phyloP scores from a whole-genome alignment of 2,888 invertebrate species.

The Phorcus lineatus region DNA sequence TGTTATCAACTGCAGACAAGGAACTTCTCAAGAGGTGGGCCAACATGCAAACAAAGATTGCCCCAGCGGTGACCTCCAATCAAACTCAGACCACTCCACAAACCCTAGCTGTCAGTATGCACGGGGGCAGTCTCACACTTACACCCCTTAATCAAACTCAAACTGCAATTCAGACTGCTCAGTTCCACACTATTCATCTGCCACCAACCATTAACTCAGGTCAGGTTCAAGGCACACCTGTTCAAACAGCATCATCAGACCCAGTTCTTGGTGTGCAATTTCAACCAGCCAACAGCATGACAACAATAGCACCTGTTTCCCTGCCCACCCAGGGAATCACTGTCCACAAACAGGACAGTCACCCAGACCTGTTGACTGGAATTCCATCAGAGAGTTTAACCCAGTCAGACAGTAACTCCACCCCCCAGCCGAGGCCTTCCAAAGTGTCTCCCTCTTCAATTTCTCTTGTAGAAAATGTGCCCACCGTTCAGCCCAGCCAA shows the following conservation, averaged over 20 bases:
- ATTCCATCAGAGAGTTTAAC: no score
- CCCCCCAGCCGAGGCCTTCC: background rate
- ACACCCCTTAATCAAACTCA: constrained; percentile 7
- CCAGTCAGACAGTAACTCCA: no score
- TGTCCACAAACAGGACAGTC: no score
- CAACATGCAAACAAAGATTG: constrained; percentile 64
- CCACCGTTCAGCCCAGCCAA: background rate
- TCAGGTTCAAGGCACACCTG: background rate
- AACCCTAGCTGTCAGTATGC: constrained; percentile 11
- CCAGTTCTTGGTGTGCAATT: background rate
- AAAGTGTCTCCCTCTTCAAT: background rate
- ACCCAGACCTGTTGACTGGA: no score
- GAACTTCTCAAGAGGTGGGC: constrained; percentile 72
- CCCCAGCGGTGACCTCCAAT: background rate
- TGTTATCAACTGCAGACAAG: constrained; percentile 66
- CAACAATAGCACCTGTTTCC: no score
- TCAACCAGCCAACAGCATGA: no score
- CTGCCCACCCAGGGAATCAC: no score
- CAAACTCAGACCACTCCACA: constrained; percentile 26
- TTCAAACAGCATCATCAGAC: background rate
- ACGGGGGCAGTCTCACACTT: constrained; percentile 22
- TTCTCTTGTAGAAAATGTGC: background rate
- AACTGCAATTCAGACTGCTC: background rate
- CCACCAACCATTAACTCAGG: background rate
- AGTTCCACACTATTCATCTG: background rate